Evolutionary conservation across 2,797 vertebrate genomes (phyloP), one percentile per base, ranked within the genome.

Genomic region (Australoheros facetus): DNA sequence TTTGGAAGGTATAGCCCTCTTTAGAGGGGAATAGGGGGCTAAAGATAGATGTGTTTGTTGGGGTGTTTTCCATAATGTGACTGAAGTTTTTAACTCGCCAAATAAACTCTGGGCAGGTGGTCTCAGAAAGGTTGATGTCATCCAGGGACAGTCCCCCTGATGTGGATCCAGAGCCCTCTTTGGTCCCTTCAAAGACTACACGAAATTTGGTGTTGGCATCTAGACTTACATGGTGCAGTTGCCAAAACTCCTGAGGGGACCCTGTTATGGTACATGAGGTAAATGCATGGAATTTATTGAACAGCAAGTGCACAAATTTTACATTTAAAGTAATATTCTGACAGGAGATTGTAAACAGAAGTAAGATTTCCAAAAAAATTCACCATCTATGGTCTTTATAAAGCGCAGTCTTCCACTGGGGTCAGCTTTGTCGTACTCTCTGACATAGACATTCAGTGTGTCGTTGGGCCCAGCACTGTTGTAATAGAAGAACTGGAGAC

Each of bases 61-160:
- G 73, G 1, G 83, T 94, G 55, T 81, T 93, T 17, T 95, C 79
- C 87, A 97, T 91, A 39, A 97, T 80, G 1, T 93, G 3, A 1
- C 82, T 94, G 81, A 99, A 97, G 93, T 98, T 95, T 73, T 91
- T 94, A 84, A 99, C 96, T 1, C 95, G 95, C 98, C 98, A 99
- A 45, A 94, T 5, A 0, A 97, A 96, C 76, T 98, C 96, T 19
- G 97, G 97, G 85, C 97, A 99, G 54, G 81, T 90, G 7, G 96
- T 97, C 92, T 99, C 98, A 0, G 97, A 97, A 26, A 99, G 92
- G 91, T 97, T 99, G 85, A 99, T 96, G 84, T 98, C 97, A 0
- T 99, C 98, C 71, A 98, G 92, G 3, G 97, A 98, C 64, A 98
- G 86, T 7, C 98, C 97, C 3, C 97, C 97, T 0, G 23, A 9